Evolutionary conservation across 1,140 invertebrate genomes (phyloP).

Genomic region (Bombus picipes): DNA sequence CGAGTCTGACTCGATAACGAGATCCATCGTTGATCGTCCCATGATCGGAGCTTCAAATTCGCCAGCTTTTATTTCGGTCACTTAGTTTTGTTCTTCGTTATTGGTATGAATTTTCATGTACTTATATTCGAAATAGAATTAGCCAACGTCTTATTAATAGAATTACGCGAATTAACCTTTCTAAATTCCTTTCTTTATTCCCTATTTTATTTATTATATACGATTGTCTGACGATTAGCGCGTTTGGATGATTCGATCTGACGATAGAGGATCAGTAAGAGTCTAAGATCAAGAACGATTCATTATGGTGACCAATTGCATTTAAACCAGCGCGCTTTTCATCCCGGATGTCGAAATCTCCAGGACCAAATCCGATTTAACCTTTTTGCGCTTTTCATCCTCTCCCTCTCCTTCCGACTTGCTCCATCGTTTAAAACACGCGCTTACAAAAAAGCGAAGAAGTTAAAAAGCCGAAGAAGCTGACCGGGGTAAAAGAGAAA

Average conservation of each 20-base stretch:
- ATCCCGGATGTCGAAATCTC: constrained; percentile 33
- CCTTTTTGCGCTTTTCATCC: constrained; percentile 24
- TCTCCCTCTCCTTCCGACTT: neutral
- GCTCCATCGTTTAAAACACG: constrained; percentile 7
- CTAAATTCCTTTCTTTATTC: no score
- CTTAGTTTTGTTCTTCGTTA: neutral
- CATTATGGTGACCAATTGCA: constrained; percentile 37
- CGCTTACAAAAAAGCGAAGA: constrained; percentile 9
- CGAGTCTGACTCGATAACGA: constrained; percentile 70
- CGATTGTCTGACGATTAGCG: neutral
- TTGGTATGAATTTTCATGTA: neutral
- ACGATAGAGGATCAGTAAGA: neutral
- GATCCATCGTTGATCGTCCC: constrained; percentile 25
- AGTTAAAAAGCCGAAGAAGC: constrained; percentile 49
- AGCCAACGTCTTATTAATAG: neutral
- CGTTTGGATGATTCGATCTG: neutral
- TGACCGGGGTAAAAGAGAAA: constrained; percentile 18
- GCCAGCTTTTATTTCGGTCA: neutral
- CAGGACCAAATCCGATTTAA: constrained; percentile 48
- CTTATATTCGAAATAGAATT: neutral
- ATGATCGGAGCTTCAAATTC: neutral
- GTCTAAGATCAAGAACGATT: constrained; percentile 9
- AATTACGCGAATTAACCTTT: neutral
- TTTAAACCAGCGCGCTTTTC: constrained; percentile 43
- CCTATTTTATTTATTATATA: neutral